Evolutionary conservation across 2,888 invertebrate species (phyloP).

Genomic region (Leptarthrus brevirostris): DNA sequence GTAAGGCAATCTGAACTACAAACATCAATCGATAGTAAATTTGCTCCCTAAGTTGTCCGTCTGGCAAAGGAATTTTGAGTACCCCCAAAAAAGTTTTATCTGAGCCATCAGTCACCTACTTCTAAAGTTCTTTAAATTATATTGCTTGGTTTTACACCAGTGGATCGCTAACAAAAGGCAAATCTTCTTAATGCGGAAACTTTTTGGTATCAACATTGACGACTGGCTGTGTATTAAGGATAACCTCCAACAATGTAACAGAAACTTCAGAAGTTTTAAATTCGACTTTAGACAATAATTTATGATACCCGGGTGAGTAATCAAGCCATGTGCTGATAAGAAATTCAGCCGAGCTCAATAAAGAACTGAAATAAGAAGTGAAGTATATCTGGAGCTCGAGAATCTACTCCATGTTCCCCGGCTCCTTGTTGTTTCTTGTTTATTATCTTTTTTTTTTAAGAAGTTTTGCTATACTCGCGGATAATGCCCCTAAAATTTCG

Average conservation of each 20-base stretch:
- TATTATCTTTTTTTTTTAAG: constrained; percentile 33
- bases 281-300: constrained; percentile 42
- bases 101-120: constrained; percentile 31
- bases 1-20: too few relatives aligned
- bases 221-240: constrained; percentile 30
- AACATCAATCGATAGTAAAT: too few relatives aligned
- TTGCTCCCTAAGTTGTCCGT: too few relatives aligned
- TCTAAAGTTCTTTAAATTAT: constrained; percentile 30
- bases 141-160: constrained; percentile 34
- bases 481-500: constrained; percentile 37
- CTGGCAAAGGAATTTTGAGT: too few relatives aligned
- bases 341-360: constrained; percentile 36
- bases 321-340: constrained; percentile 42
- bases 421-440: constrained; percentile 28
- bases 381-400: constrained; percentile 9
- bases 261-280: constrained; percentile 38
- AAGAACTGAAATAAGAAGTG: constrained; percentile 37
- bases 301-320: constrained; percentile 39
- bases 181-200: constrained; percentile 40
- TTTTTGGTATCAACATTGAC: constrained; percentile 38
- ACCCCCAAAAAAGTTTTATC: constrained; percentile 18
- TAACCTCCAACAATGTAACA: constrained; percentile 24
- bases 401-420: neutral
- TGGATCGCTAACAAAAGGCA: constrained; percentile 32
- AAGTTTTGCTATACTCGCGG: constrained; percentile 18